Base-by-base conservation (phyloP, 1,140 invertebrate species). In the Galleria mellonella region DNA sequence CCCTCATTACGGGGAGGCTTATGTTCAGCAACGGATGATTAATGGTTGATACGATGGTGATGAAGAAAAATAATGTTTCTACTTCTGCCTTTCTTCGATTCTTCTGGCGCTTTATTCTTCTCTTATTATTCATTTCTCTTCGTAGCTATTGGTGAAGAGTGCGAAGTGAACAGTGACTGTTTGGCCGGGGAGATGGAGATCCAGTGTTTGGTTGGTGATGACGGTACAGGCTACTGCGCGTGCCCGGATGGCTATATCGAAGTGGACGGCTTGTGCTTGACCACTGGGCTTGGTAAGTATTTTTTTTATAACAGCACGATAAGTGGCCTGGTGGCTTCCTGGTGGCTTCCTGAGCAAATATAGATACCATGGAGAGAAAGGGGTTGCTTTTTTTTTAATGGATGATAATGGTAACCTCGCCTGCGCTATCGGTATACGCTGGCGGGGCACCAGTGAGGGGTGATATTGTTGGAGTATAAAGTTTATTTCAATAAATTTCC, bases 121-220 rank as follows among this genome's bases (percentile, higher is more conserved):
- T n/a, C n/a, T n/a, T n/a, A 23, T 2, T 23, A 23, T 48, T 28
- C 35, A 8, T 44, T 32, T 28, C 40, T 43, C 8, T n/a, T n/a
- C 8, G 8, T 50, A 85, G 82, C 70, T 44, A 46, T 83, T 5
- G 82, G 79, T 0, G 82, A 83, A 27, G 6, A 4, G 0, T 85
- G 82, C 13, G 51, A 68, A 40, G 49, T 54, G 4, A 60, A 78
- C 41, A 70, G 63, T 33, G 79, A 85, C 36, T 85, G 82, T 15
- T 12, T 79, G 30, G 76, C 76, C 1, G 79, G 76, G 0, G 59
- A 68, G 0, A 17, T 73, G 28, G 69, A 78, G 41, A 75, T 79
- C 30, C 51, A 63, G 9, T 83, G 79, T 39, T 47, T 62, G 0
- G 6, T 17, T 1, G 46, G 73, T 9, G 64, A 56, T 0, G 27